These are phyloP conservation scores for Platysternon megacephalum DNA, from an alignment of 2,113 vertebrate genomes.

Conservation along the genomic window DNA sequence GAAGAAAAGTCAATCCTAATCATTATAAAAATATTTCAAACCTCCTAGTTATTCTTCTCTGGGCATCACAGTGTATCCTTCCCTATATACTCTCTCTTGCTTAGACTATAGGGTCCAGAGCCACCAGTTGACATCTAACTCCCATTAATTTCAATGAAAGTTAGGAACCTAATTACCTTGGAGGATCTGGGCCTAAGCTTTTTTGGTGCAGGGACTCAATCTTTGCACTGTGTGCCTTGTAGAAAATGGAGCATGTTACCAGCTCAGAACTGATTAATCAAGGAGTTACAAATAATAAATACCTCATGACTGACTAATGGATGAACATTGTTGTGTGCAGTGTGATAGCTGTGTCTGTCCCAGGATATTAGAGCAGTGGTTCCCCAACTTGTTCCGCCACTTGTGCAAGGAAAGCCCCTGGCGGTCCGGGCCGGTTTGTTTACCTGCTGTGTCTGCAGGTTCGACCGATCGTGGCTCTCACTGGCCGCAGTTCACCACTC, in stretches of 20 bases:
- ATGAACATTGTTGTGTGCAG: not conserved
- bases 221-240: not conserved
- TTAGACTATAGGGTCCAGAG: not conserved
- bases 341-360: not conserved
- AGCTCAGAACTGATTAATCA: not conserved
- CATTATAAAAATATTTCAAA: not conserved
- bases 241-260: not conserved
- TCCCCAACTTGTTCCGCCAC: no score
- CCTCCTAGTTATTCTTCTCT: not conserved
- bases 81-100: not conserved
- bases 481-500: no score
- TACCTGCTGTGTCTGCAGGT: no score
- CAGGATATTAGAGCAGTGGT: not conserved
- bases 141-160: not conserved
- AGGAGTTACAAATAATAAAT: not conserved
- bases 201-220: not conserved
- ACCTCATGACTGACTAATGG: not conserved
- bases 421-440: no score
- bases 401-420: no score
- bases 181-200: no score
- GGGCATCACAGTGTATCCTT: not conserved
- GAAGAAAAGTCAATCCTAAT: not conserved
- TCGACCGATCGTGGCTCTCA: no score
- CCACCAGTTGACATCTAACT: not conserved
- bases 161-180: no score